Evolutionary conservation across 2,113 vertebrate genomes (phyloP), one percentile per base, ranked within the genome.

Genomic region (Peromyscus leucopus): DNA sequence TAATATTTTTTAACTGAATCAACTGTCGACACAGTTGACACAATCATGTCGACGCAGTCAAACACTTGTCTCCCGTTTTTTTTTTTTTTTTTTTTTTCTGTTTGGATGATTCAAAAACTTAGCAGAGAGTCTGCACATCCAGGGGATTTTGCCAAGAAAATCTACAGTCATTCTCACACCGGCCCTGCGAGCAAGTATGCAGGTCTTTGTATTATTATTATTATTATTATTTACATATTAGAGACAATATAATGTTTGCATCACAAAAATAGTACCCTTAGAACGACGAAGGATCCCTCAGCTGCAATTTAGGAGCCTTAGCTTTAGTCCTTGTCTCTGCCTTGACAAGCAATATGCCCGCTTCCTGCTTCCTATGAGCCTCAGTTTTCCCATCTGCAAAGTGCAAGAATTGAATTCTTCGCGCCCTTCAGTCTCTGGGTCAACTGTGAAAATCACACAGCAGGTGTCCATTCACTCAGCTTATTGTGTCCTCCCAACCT

Each of bases 1-100:
- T 96, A 96, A 79, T 93, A 92, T 94, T 97, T 97, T 85, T 97
- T 96, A 36, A 96, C 71, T 92, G 94, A 97, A 97, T 97, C 88
- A 90, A 91, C 96, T 96, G 92, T 95, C 95, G 93, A 94, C 96
- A 96, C 93, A 95, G 83, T 94, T 94, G 57, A 61, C 59, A 84
- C 24, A 63, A 95, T 97, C 69, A 65, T 93, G 87, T 96, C 94
- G 96, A 97, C 93, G 65, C 26, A 96, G 72, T 95, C 51, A 95
- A 96, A 94, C 89, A 96, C 83, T 95, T 80, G 94, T 97, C 90
- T 93, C 90, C 63, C 96, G 71, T 98, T 96, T 95, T 96, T 94
- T n/a, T n/a, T n/a, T n/a, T n/a, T n/a, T n/a, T n/a, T n/a, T n/a
- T n/a, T n/a, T n/a, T n/a, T n/a, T 90, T 89, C 63, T 93, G 71